Conservation (phyloP, 2,113 vertebrate species). For the Alces alces region DNA sequence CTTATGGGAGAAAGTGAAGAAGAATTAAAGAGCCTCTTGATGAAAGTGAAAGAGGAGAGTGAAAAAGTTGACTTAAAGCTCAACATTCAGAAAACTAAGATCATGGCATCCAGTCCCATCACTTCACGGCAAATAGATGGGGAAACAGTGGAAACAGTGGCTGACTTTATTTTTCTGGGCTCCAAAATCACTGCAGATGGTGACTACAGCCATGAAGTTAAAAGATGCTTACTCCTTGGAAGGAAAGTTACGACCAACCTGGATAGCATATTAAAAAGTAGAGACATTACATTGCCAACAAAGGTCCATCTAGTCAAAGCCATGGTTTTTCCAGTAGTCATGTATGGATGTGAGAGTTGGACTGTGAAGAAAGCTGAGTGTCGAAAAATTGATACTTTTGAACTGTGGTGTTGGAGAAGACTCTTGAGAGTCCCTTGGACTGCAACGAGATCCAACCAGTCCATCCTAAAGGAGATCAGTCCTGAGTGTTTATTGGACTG, state of each 20-base stretch:
- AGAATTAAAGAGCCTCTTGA: background rate
- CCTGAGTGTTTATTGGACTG: background rate
- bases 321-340: background rate
- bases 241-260: background rate
- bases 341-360: background rate
- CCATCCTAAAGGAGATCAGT: background rate
- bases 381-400: background rate
- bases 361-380: background rate
- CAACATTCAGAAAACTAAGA: background rate
- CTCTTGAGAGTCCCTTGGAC: background rate
- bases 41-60: background rate
- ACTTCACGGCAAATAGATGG: background rate
- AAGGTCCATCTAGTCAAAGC: background rate
- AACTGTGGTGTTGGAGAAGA: background rate
- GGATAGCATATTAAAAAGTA: background rate
- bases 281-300: background rate
- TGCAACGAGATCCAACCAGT: background rate
- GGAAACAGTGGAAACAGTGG: background rate
- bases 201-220: background rate
- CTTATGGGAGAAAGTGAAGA: background rate
- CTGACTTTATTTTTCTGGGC: background rate
- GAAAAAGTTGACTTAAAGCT: background rate
- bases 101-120: background rate
- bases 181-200: background rate
- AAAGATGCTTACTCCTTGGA: background rate